phyloP scores from a whole-genome alignment of 2,888 invertebrate genomes.

The Hirtodrosophila duncani region DNA sequence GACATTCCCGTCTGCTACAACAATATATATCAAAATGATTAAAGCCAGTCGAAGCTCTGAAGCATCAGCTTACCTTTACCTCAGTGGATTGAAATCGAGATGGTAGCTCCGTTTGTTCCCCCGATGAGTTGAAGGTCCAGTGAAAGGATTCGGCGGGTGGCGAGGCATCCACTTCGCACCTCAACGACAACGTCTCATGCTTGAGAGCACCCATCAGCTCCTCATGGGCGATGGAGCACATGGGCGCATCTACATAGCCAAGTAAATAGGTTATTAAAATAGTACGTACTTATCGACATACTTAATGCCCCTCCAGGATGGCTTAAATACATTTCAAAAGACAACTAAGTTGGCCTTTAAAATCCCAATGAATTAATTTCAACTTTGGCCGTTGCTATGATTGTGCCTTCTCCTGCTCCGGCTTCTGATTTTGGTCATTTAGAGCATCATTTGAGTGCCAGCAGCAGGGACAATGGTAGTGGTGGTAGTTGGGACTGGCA shows the following conservation, averaged over 20 bases:
- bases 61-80: constrained; percentile 68
- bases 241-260: constrained; percentile 82
- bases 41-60: background rate
- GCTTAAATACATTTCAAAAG: constrained; percentile 16
- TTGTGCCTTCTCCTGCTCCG: background rate
- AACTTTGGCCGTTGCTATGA: constrained; percentile 12
- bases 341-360: constrained; percentile 30
- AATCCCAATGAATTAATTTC: constrained; percentile 56
- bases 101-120: constrained; percentile 89
- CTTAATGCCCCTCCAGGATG: constrained; percentile 38
- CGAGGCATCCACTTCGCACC: constrained; percentile 92
- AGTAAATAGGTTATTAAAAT: too few species aligned
- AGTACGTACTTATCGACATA: constrained; percentile 56
- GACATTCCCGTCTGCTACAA: constrained; percentile 76
- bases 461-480: constrained; percentile 4
- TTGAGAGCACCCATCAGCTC: constrained; percentile 92
- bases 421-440: constrained; percentile 12
- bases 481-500: constrained; percentile 12
- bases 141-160: constrained; percentile 91
- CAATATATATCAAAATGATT: background rate
- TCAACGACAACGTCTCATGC: constrained; percentile 90
- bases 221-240: constrained; percentile 87
- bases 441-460: constrained; percentile 20
- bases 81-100: constrained; percentile 81
- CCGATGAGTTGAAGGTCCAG: constrained; percentile 96